Conservation (phyloP, 2,113 vertebrate species). For the Phalacrocorax aristotelis region DNA sequence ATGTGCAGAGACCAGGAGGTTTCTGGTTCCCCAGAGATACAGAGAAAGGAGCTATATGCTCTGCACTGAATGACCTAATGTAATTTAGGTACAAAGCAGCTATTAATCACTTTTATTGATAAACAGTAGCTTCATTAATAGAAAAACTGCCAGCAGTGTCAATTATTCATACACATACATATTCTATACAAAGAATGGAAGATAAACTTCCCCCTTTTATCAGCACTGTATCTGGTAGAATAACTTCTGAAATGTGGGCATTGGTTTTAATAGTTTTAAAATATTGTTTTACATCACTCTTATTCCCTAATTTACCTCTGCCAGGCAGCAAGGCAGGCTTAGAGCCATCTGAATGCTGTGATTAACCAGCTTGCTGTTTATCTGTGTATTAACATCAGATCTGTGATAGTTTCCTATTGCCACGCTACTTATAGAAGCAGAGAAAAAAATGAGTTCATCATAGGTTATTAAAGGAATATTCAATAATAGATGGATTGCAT, state of each 20-base stretch:
- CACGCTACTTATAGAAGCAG: background rate
- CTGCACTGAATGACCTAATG: background rate
- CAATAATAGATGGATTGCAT: background rate
- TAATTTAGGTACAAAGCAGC: constrained; percentile 1
- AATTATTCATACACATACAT: background rate
- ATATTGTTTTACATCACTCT: constrained; percentile 18
- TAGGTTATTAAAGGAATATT: background rate
- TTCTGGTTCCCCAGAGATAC: background rate
- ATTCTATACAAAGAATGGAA: background rate
- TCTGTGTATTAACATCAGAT: background rate
- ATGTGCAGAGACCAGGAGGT: background rate
- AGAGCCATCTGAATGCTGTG: background rate
- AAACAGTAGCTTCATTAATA: background rate
- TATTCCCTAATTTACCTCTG: constrained; percentile 52
- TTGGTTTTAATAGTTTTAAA: constrained; percentile 43
- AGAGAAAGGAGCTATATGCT: background rate
- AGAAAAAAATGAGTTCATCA: background rate
- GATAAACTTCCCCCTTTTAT: constrained; percentile 4
- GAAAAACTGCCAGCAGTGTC: background rate
- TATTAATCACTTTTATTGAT: constrained; percentile 46
- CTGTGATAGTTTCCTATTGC: background rate
- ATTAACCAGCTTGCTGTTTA: constrained; percentile 37
- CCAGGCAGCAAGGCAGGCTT: background rate
- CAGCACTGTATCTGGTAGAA: background rate
- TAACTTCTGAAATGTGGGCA: constrained; percentile 25